phyloP scores from a whole-genome alignment of 2,797 vertebrate genomes.

The Percopsis omiscomaycus region DNA sequence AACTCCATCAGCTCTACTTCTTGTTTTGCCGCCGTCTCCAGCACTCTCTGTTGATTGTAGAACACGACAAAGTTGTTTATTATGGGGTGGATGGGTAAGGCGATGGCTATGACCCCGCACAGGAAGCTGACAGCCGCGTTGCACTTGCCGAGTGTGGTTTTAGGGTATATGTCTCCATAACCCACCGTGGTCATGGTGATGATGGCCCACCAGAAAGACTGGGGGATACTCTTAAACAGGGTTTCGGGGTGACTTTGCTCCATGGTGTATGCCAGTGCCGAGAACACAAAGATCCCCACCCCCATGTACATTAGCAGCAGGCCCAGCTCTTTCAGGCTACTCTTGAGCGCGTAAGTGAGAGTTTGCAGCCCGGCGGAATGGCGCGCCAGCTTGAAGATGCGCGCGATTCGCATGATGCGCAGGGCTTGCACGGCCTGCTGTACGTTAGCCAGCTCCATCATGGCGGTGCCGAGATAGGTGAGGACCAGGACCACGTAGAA shows the following conservation, averaged over 20 bases:
- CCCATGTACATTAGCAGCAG: slow-evolving; percentile 97
- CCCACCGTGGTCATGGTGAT: slow-evolving; percentile 99
- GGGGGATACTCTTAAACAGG: slow-evolving; percentile 95
- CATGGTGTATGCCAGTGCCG: slow-evolving; percentile 94
- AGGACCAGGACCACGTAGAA: slow-evolving; percentile 92
- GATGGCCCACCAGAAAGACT: slow-evolving; percentile 99
- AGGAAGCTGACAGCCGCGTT: slow-evolving; percentile 97
- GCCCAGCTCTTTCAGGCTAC: slow-evolving; percentile 94
- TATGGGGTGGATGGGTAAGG: slow-evolving; percentile 95
- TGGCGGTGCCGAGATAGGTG: slow-evolving; percentile 87
- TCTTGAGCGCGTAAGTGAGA: slow-evolving; percentile 92
- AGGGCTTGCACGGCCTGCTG: slow-evolving; percentile 95
- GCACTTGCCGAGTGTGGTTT: slow-evolving; percentile 93
- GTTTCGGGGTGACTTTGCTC: slow-evolving; percentile 96
- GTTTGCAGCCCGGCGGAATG: slow-evolving; percentile 96
- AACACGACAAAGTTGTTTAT: slow-evolving; percentile 98
- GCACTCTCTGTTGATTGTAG: slow-evolving; percentile 93
- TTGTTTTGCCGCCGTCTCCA: slow-evolving; percentile 94
- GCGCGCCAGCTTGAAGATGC: slow-evolving; percentile 95
- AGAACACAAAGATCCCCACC: slow-evolving; percentile 97
- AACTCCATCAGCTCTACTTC: slow-evolving; percentile 95
- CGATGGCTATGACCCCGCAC: slow-evolving; percentile 95
- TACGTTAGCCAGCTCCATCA: slow-evolving; percentile 89
- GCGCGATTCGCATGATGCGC: slow-evolving; percentile 91
- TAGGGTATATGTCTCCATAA: slow-evolving; percentile 97